A percentile compares a stretch with the other conserved stretches of the same genome.
These are phyloP conservation scores for Linnaemya vulpina DNA, from an alignment of 2,888 invertebrate genomes.

Conservation along the genomic window DNA sequence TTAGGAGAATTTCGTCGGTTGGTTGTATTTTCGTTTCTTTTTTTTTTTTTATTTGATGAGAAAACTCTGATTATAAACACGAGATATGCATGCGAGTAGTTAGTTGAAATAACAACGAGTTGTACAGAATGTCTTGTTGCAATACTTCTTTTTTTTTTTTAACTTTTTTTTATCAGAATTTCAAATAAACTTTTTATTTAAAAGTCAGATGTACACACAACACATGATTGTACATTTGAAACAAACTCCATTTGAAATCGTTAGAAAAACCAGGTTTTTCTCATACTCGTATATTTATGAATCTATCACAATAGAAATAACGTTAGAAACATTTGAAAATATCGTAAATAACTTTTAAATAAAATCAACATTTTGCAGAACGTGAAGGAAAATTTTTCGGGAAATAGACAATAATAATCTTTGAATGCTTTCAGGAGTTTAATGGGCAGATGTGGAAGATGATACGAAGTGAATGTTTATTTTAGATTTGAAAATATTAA, in stretches of 20 bases:
- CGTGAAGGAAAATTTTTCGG: neutral
- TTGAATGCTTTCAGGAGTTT: too few relatives aligned
- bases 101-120: conserved; percentile 46
- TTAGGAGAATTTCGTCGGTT: conserved; percentile 16
- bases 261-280: neutral
- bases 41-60: neutral
- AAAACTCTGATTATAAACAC: conserved; percentile 47
- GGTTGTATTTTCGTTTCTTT: too few relatives aligned
- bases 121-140: conserved; percentile 17
- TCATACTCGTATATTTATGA: conserved; percentile 1
- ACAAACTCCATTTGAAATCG: conserved; percentile 18
- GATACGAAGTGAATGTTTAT: too few relatives aligned
- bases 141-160: too few relatives aligned
- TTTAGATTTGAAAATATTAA: too few relatives aligned
- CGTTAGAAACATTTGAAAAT: neutral
- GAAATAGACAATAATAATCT: neutral
- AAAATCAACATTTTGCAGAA: conserved; percentile 1
- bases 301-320: conserved; percentile 17
- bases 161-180: conserved; percentile 17
- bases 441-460: too few relatives aligned
- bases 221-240: neutral
- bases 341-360: conserved; percentile 5
- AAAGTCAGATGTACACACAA: conserved; percentile 5
- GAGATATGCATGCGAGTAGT: conserved; percentile 38
- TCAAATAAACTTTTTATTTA: conserved; percentile 34